Evolutionary conservation across 2,888 invertebrate species (phyloP).

Genomic region (Aleiodes alternator): DNA sequence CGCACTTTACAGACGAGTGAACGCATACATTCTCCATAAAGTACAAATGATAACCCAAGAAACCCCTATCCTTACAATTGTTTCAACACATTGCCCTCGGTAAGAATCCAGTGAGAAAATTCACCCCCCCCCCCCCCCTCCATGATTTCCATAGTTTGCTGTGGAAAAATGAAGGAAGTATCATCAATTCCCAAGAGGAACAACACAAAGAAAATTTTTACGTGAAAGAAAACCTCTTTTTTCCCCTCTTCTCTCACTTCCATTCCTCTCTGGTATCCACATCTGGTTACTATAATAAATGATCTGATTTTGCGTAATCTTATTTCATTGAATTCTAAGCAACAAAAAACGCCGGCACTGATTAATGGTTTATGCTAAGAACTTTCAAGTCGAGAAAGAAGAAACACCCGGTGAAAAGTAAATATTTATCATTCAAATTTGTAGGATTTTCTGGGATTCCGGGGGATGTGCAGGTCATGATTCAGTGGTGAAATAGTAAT

Average conservation of each 20-base stretch:
- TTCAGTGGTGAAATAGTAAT: no score
- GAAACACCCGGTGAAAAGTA: no score
- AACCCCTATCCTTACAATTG: slow-evolving; percentile 40
- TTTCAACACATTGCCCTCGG: slow-evolving; percentile 22
- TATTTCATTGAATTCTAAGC: slow-evolving; percentile 4
- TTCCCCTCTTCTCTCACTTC: background rate
- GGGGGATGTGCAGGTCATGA: no score
- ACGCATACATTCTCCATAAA: slow-evolving; percentile 33
- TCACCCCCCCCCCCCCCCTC: background rate
- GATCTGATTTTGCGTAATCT: slow-evolving; percentile 15
- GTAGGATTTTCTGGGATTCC: no score
- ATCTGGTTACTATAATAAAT: slow-evolving; percentile 36
- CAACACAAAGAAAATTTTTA: background rate
- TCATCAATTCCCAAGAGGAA: no score
- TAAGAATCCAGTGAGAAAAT: background rate
- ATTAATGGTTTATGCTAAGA: slow-evolving; percentile 17
- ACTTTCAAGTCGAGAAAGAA: no score
- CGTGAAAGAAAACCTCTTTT: background rate
- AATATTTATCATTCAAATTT: no score
- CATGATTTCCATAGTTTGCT: slow-evolving; percentile 12
- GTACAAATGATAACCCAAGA: slow-evolving; percentile 34
- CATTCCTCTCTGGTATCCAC: slow-evolving; percentile 3
- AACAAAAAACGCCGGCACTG: background rate
- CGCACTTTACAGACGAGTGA: slow-evolving; percentile 27
- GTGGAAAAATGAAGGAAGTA: background rate